Percentiles rank a stretch among this genome's conserved stretches.
These are phyloP conservation scores for Odontothrips loti DNA, from an alignment of 2,888 invertebrate species.

Conservation along the genomic window DNA sequence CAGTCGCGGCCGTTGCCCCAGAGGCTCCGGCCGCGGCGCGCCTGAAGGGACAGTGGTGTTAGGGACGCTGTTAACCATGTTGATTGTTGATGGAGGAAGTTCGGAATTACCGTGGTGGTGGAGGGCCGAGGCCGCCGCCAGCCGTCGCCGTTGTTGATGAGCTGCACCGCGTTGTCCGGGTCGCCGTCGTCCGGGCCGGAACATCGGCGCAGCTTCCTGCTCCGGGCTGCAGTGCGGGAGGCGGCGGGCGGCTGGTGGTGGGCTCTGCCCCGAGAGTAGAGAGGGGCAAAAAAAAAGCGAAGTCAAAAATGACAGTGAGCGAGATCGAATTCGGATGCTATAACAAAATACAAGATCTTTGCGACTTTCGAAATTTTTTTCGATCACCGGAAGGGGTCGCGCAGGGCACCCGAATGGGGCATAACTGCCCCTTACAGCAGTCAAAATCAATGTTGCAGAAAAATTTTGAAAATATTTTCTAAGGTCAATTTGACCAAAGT, in stretches of 20 bases:
- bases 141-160: constrained; percentile 30
- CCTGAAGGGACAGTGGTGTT: constrained; percentile 49
- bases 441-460: no score
- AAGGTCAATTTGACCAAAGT: no score
- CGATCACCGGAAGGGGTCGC: no score
- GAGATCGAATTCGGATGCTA: no score
- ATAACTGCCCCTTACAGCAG: no score
- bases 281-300: no score
- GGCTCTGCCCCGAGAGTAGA: constrained; percentile 25
- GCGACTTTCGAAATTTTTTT: no score
- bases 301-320: no score
- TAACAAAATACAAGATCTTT: no score
- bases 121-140: constrained; percentile 26
- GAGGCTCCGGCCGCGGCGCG: constrained; percentile 48
- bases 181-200: constrained; percentile 26
- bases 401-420: no score
- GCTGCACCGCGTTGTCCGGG: constrained; percentile 29
- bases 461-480: no score
- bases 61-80: constrained; percentile 49
- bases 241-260: constrained; percentile 39
- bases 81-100: no score
- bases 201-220: constrained; percentile 40
- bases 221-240: constrained; percentile 37
- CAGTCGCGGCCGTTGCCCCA: constrained; percentile 73
- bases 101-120: constrained; percentile 35